phyloP scores from a whole-genome alignment of 2,888 invertebrate species.

The Eurytoma adleriae region DNA sequence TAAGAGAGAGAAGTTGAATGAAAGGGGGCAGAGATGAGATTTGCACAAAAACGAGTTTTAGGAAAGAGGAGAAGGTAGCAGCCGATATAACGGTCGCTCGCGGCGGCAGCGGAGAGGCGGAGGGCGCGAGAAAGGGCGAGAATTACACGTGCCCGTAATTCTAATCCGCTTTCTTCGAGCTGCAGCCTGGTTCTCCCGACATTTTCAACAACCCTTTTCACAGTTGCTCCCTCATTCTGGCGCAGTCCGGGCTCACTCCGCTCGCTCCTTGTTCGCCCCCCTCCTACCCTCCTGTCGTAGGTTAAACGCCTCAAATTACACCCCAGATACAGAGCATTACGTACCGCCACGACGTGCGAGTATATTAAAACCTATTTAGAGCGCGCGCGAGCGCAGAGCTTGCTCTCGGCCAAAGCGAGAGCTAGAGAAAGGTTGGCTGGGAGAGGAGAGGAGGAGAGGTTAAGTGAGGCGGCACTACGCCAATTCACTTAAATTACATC shows the following conservation, averaged over 20 bases:
- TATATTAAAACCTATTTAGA: conserved; percentile 68
- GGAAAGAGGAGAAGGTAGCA: not conserved
- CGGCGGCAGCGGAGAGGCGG: not conserved
- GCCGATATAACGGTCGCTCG: conserved; percentile 1
- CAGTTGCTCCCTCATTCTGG: conserved; percentile 28
- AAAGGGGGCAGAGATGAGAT: conserved; percentile 24
- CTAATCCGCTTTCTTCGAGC: conserved; percentile 50
- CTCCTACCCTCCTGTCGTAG: conserved; percentile 50
- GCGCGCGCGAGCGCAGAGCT: conserved; percentile 20
- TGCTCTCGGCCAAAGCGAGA: conserved; percentile 2
- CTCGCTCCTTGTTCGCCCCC: not conserved
- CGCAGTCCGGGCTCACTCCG: conserved; percentile 16
- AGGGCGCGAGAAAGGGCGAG: conserved; percentile 18
- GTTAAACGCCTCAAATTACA: conserved; percentile 68
- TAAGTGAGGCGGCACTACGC: conserved; percentile 45
- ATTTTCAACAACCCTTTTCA: conserved; percentile 47
- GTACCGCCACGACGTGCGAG: conserved; percentile 60
- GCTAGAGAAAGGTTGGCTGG: conserved; percentile 39
- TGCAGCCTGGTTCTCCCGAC: conserved; percentile 21
- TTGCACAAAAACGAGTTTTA: conserved; percentile 25
- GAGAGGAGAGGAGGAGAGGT: conserved; percentile 12
- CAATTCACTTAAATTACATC: conserved; percentile 66
- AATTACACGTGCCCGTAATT: conserved; percentile 53
- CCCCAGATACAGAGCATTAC: conserved; percentile 61
- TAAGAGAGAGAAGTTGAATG: not conserved